Base-by-base conservation (phyloP, 2,888 invertebrate genomes). In the Halocaridina rubra region DNA sequence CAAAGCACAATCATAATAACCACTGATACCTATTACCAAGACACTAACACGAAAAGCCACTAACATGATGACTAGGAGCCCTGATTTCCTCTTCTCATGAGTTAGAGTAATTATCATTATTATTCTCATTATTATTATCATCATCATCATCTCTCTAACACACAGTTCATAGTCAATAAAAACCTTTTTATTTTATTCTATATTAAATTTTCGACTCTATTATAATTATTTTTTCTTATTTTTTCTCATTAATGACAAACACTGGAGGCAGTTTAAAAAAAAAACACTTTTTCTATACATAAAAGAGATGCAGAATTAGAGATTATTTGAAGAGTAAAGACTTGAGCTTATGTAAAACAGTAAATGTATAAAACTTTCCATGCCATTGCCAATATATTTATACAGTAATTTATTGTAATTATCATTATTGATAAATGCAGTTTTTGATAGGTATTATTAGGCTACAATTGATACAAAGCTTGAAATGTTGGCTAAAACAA, bases 1-100 rank as follows among this genome's bases (percentile, higher is more conserved):
- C 84, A 84, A 84, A 84, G 84, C 84, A 84, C 84, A 84, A 32
- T 78, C 71, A 84, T 67, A 33, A 32, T 84, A 84, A 27, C 84
- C 72, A 72, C 64, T 79, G 53, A 80, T 24, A 19, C 74, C 24
- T 33, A 32, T 32, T 74, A 33, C n/a, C n/a, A 27, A 33, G 79
- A 80, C 67, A 75, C 84, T 84, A 84, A 84, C 84, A 84, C 67
- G 79, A 80, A 84, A 84, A 84, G 84, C 84, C 64, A 80, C 84
- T 84, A 84, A 69, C 33, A 77, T 71, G 81, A 33, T 71, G 39
- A 32, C 29, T 59, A 84, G 19, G n/a, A 84, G 84, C 79, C 84
- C 84, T 84, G 84, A 84, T 84, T 81, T 81, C 75, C 81, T 76
- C 53, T n/a, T n/a, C n/a, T n/a, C n/a, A n/a, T n/a, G n/a, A n/a